Base-by-base conservation (phyloP, 1,140 invertebrate species). In the Dryas iulia region DNA sequence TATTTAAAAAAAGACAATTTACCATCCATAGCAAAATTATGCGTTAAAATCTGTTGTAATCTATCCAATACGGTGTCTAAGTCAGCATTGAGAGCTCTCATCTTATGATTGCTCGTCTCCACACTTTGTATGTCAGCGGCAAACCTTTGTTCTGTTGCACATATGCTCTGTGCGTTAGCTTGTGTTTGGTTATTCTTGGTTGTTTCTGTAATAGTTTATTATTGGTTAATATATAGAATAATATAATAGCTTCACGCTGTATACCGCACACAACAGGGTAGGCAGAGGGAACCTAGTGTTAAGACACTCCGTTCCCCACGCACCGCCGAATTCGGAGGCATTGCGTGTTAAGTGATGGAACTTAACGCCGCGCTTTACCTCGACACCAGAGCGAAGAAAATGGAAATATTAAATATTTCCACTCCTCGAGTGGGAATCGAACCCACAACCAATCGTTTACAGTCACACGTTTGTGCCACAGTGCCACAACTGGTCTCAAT, bases 1-100 rank as follows among this genome's bases (percentile, higher is more conserved):
- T 31, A 31, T 31, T 31, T 71, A 59, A n/a, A 31, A 30, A 54
- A 47, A 61, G 31, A 23, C 10, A 35, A 76, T 76, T 81, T 69
- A 93, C 93, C 93, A 70, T 94, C 93, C 54, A 94, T 79, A 53
- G 91, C 89, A 69, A 94, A 94, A 81, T 94, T 94, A 66, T 93
- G 93, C 3, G 93, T 92, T 35, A 94, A 74, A 74, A 94, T 94
- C 81, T 94, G 93, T 72, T 94, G 93, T 63, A 94, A 71, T 30
- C 93, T 88, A 21, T 93, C 93, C 28, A 94, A 69, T 12, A 94
- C 94, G 0, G 92, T 93, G 72, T 94, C 94, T 14, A 94, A 69
- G 72, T 94, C 93, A 8, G 92, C 93, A 63, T 94, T 94, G 5
- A 94, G 81, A 62, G 93, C 91, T 58, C 85, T 84, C 82, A 93